Conservation (phyloP, 2,797 vertebrate species). For the Gambusia yucatana region DNA sequence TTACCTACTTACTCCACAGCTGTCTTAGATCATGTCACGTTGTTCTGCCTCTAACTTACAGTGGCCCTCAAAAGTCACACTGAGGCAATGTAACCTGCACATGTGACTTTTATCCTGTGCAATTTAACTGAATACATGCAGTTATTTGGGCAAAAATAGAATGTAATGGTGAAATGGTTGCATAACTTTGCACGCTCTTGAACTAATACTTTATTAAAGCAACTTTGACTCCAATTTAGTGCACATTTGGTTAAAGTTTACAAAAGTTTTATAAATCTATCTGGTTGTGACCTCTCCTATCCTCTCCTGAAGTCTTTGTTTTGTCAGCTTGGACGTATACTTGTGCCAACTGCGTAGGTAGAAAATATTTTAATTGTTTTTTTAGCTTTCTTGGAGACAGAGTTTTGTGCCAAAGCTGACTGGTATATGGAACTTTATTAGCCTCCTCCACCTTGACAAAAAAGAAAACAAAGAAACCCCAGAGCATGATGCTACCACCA, state of each 20-base stretch:
- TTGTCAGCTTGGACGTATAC: neutral
- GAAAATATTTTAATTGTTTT: neutral
- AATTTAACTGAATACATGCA: neutral
- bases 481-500: neutral
- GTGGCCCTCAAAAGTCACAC: neutral
- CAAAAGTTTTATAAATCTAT: neutral
- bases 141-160: neutral
- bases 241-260: neutral
- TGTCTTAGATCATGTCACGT: conserved; percentile 6
- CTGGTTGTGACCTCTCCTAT: neutral
- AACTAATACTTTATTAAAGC: neutral
- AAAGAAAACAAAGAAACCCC: neutral
- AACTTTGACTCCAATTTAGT: neutral
- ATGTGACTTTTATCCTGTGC: neutral
- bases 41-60: neutral
- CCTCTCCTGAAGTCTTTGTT: neutral
- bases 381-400: neutral
- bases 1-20: conserved; percentile 19
- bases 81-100: neutral
- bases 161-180: neutral
- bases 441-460: neutral
- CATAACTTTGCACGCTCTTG: neutral
- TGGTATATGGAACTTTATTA: neutral
- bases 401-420: neutral
- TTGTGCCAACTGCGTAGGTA: neutral